phyloP scores from a whole-genome alignment of 2,113 vertebrate species.

The Charadrius vociferus region DNA sequence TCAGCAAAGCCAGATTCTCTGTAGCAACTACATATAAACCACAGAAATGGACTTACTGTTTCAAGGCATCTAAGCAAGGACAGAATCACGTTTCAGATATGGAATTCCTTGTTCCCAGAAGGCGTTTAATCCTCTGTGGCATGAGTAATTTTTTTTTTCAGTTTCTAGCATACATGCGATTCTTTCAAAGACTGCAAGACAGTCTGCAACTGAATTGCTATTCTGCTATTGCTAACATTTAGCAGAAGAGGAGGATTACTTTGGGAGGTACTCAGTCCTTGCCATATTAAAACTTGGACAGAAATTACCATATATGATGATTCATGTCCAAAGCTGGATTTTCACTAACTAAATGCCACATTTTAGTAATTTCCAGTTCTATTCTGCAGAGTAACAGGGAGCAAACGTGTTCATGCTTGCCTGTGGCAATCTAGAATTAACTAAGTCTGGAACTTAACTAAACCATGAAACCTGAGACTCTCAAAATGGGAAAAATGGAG shows the following conservation, averaged over 20 bases:
- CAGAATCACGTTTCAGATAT: neutral
- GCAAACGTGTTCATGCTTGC: neutral
- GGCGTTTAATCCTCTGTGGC: neutral
- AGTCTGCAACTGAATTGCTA: neutral
- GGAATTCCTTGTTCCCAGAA: neutral
- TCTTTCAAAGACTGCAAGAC: neutral
- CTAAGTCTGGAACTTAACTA: neutral
- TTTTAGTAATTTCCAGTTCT: neutral
- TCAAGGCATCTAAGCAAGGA: neutral
- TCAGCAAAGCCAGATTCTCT: neutral
- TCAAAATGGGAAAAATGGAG: neutral
- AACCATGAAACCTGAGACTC: neutral
- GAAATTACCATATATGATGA: neutral
- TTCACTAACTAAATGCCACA: neutral
- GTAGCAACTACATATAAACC: neutral
- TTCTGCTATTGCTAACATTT: neutral
- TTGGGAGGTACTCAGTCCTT: neutral
- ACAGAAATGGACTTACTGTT: neutral
- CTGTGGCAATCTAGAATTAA: neutral
- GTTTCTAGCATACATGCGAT: neutral
- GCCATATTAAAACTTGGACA: neutral
- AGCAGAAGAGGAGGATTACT: neutral
- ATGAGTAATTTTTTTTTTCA: neutral
- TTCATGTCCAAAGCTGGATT: neutral
- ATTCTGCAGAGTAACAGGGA: neutral